These are phyloP conservation scores for Boloria selene DNA, from an alignment of 2,888 invertebrate genomes.

Conservation along the genomic window DNA sequence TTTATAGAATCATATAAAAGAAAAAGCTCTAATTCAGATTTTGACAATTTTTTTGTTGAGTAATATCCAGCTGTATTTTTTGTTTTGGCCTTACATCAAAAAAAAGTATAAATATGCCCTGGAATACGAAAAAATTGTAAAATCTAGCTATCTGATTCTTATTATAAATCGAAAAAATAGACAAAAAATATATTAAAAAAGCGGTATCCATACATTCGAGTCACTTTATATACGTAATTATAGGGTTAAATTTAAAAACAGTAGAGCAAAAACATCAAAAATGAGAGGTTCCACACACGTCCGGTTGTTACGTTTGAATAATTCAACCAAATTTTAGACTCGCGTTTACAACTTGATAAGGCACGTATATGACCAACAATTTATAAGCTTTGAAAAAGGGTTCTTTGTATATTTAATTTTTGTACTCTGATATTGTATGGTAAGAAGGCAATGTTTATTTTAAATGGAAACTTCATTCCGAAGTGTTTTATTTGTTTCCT, in stretches of 20 bases:
- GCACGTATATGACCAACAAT: conserved; percentile 15
- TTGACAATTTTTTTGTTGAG: no score
- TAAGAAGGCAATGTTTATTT: no score
- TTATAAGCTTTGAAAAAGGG: conserved; percentile 16
- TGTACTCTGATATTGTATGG: no score
- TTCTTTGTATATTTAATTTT: not conserved
- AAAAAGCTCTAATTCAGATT: no score
- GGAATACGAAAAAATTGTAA: not conserved
- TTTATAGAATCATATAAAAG: no score
- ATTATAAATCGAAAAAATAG: no score
- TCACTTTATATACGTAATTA: conserved; percentile 46
- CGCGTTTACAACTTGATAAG: conserved; percentile 26
- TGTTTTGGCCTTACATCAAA: no score
- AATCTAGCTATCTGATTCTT: no score
- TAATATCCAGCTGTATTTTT: no score
- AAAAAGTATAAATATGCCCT: no score
- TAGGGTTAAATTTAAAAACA: conserved; percentile 54
- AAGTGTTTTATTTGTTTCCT: no score
- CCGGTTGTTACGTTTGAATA: conserved; percentile 56
- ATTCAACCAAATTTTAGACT: conserved; percentile 45
- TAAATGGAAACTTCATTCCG: no score
- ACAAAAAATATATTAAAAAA: conserved; percentile 2
- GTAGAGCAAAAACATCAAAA: conserved; percentile 58
- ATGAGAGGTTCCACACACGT: conserved; percentile 59
- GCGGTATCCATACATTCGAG: conserved; percentile 34